phyloP scores from a whole-genome alignment of 2,797 vertebrate species.

The Argyrosomus regius region DNA sequence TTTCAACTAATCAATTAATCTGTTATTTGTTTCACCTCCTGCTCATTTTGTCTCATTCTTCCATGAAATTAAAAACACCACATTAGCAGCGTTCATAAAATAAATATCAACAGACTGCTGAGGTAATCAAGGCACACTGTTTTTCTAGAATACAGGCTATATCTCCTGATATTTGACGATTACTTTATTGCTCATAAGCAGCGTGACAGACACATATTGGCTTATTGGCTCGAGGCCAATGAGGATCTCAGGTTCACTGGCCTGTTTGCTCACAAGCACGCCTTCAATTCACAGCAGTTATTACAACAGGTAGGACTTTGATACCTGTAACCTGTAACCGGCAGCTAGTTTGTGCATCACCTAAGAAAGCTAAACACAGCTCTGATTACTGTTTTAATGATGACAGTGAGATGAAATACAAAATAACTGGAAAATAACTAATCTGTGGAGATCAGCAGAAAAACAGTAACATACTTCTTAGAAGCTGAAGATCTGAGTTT shows the following conservation, averaged over 20 bases:
- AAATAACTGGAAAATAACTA: conserved; percentile 2
- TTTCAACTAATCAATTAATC: background rate
- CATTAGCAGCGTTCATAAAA: background rate
- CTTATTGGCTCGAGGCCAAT: background rate
- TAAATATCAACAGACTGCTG: background rate
- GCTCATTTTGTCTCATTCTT: background rate
- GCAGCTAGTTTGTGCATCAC: conserved; percentile 4
- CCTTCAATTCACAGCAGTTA: conserved; percentile 45
- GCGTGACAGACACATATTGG: background rate
- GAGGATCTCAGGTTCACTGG: conserved; percentile 32
- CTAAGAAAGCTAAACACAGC: background rate
- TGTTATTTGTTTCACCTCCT: background rate
- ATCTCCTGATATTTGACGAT: conserved; percentile 16
- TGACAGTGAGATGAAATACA: background rate
- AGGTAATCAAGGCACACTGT: conserved; percentile 7
- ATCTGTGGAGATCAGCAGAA: background rate
- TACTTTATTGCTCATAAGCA: conserved; percentile 33
- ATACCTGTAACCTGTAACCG: conserved; percentile 54
- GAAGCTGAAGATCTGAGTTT: background rate
- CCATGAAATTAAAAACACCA: background rate
- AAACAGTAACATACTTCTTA: background rate
- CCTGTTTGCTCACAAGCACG: conserved; percentile 62
- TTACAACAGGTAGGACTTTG: conserved; percentile 72
- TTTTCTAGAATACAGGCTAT: conserved; percentile 1
- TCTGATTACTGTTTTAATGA: background rate